Conservation (phyloP, 1,140 invertebrate genomes). For the Pseudobourletiella spinata region DNA sequence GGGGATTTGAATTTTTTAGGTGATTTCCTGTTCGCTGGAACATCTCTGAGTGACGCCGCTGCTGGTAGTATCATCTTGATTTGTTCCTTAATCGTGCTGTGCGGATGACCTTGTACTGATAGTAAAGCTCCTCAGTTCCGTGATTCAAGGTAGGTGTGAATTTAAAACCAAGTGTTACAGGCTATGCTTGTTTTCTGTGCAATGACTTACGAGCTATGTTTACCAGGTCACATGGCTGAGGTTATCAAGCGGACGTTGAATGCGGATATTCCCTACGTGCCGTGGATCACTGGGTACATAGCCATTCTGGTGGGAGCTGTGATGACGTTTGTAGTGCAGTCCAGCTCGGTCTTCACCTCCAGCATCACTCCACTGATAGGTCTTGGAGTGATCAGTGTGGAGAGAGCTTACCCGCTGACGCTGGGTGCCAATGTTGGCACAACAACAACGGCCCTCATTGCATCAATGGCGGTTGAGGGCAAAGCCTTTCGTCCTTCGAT, state of each 20-base stretch:
- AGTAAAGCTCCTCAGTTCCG: constrained; percentile 49
- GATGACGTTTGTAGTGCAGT: constrained; percentile 54
- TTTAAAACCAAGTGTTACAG: constrained; percentile 40
- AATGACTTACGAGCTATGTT: no score
- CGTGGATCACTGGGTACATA: constrained; percentile 47
- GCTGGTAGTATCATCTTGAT: constrained; percentile 39
- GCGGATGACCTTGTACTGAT: constrained; percentile 48
- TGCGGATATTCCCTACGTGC: constrained; percentile 45
- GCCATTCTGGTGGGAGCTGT: constrained; percentile 50
- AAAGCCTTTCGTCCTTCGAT: constrained; percentile 31
- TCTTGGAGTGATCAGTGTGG: constrained; percentile 50
- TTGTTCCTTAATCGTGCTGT: constrained; percentile 46
- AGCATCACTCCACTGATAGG: constrained; percentile 55
- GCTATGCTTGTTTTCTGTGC: constrained; percentile 22
- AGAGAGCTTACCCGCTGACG: constrained; percentile 51
- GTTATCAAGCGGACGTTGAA: constrained; percentile 49
- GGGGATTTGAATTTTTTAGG: no score
- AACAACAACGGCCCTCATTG: constrained; percentile 49
- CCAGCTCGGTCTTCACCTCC: constrained; percentile 56
- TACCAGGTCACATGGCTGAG: constrained; percentile 44
- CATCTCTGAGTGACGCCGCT: constrained; percentile 36
- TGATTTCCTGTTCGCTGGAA: constrained; percentile 38
- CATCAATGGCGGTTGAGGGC: constrained; percentile 46
- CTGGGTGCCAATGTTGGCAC: constrained; percentile 45
- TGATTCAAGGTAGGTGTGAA: constrained; percentile 39